Percentiles rank a stretch among this genome's conserved stretches.
These are phyloP conservation scores for Oedothorax gibbosus DNA, from an alignment of 1,140 invertebrate species.

Conservation along the genomic window DNA sequence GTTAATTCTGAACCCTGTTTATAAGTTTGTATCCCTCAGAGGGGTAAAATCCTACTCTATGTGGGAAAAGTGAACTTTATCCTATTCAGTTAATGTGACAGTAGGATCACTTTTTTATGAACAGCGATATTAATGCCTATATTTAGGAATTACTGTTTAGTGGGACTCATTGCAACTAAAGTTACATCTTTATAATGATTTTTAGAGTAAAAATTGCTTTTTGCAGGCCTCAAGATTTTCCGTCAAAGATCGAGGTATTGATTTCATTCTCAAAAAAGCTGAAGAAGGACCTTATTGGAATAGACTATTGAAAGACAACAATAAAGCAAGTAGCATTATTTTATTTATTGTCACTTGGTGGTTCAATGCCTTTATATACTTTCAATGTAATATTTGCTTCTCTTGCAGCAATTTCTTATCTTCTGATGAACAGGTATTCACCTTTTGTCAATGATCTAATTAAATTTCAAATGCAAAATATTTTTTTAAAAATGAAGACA, in stretches of 20 bases:
- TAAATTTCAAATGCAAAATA: too few species aligned
- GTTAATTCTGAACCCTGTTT: too few species aligned
- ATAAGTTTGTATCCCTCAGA: too few species aligned
- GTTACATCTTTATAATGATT: not conserved
- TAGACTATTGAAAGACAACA: slow-evolving; percentile 44
- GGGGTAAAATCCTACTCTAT: not conserved
- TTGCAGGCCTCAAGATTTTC: slow-evolving; percentile 43
- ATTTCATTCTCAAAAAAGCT: slow-evolving; percentile 38
- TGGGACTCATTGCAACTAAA: not conserved
- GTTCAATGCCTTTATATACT: not conserved
- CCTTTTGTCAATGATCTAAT: too few species aligned
- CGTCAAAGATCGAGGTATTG: slow-evolving; percentile 21
- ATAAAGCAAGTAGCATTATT: slow-evolving; percentile 25
- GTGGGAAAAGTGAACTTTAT: too few species aligned
- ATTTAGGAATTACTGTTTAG: not conserved
- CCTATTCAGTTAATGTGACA: too few species aligned
- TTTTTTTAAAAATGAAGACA: too few species aligned
- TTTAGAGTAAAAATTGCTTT: not conserved
- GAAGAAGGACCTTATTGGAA: slow-evolving; percentile 49
- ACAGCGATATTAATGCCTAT: not conserved
- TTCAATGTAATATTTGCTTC: not conserved
- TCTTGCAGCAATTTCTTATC: not conserved
- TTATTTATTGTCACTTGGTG: not conserved
- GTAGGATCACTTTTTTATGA: not conserved
- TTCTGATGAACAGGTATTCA: too few species aligned